Conservation (phyloP, 1,140 invertebrate species). For the Drosophila ironensis region DNA sequence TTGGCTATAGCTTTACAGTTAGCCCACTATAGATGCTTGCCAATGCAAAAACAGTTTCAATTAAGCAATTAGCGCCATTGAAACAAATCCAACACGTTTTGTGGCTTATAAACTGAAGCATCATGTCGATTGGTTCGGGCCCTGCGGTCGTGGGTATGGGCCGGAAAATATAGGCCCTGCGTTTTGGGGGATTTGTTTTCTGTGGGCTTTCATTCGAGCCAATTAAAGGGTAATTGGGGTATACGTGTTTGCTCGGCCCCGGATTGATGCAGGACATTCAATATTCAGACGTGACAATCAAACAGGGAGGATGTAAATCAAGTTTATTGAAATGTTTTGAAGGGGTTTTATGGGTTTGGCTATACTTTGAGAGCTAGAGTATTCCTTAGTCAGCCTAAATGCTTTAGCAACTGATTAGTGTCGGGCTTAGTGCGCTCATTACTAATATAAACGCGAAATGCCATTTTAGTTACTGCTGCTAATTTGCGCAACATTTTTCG, state of each 20-base stretch:
- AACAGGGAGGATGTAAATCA: too few relatives aligned
- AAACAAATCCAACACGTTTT: slow-evolving; percentile 80
- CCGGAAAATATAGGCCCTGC: neutral
- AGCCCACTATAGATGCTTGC: slow-evolving; percentile 42
- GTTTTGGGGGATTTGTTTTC: slow-evolving; percentile 19
- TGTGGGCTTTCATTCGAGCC: slow-evolving; percentile 42
- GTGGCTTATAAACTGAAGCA: slow-evolving; percentile 76
- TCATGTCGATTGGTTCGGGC: slow-evolving; percentile 67
- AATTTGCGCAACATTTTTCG: slow-evolving; percentile 62
- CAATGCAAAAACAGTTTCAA: slow-evolving; percentile 79
- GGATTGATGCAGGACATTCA: slow-evolving; percentile 9
- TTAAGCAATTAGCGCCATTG: slow-evolving; percentile 79
- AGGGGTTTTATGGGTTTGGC: neutral
- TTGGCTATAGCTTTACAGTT: slow-evolving; percentile 57
- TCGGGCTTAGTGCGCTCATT: slow-evolving; percentile 42
- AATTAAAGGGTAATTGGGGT: slow-evolving; percentile 41
- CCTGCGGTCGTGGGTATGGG: slow-evolving; percentile 27
- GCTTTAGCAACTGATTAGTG: slow-evolving; percentile 23
- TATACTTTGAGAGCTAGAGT: neutral
- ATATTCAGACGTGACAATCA: neutral
- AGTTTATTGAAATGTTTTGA: neutral
- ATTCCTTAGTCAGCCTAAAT: neutral
- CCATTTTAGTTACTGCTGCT: slow-evolving; percentile 60
- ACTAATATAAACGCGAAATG: slow-evolving; percentile 45
- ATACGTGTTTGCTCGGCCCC: slow-evolving; percentile 8